Evolutionary conservation across 2,797 vertebrate species (phyloP).

Genomic region (Clarias pachynema): DNA sequence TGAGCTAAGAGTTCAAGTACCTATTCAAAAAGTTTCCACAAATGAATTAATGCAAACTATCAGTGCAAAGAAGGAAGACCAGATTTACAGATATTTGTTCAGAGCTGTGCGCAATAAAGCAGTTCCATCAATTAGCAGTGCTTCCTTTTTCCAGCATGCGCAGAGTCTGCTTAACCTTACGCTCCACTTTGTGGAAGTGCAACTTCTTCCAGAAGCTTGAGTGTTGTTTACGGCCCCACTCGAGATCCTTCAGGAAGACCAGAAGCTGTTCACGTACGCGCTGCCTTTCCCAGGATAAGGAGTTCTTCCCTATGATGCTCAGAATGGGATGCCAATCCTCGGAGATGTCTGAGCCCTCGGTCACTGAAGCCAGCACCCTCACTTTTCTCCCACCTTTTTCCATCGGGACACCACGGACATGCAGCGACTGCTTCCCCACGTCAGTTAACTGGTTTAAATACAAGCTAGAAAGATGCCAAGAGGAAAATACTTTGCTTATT

Average conservation of each 20-base stretch:
- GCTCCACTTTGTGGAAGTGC: conserved; percentile 87
- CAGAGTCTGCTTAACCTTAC: conserved; percentile 79
- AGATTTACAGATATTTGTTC: background rate
- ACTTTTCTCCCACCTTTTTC: conserved; percentile 65
- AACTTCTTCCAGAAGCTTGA: conserved; percentile 86
- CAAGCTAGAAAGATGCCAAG: conserved; percentile 72
- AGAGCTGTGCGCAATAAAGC: background rate
- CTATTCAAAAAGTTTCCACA: background rate
- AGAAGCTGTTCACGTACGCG: conserved; percentile 83
- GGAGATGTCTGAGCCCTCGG: conserved; percentile 84
- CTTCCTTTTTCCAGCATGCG: conserved; percentile 73
- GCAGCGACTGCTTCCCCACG: conserved; percentile 80
- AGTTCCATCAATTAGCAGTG: conserved; percentile 24
- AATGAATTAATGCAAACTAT: background rate
- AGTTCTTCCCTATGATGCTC: conserved; percentile 81
- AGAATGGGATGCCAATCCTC: conserved; percentile 91
- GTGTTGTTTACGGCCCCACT: conserved; percentile 85
- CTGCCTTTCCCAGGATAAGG: conserved; percentile 83
- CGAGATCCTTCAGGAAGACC: conserved; percentile 87
- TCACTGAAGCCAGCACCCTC: conserved; percentile 87
- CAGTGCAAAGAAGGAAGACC: background rate
- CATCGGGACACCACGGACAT: conserved; percentile 70
- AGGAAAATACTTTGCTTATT: background rate
- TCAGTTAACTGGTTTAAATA: conserved; percentile 93
- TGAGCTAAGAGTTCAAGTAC: background rate